Percentiles rank a stretch among this genome's conserved stretches.
These are phyloP conservation scores for Emydocephalus ijimae DNA, from an alignment of 2,113 vertebrate species.

Conservation along the genomic window DNA sequence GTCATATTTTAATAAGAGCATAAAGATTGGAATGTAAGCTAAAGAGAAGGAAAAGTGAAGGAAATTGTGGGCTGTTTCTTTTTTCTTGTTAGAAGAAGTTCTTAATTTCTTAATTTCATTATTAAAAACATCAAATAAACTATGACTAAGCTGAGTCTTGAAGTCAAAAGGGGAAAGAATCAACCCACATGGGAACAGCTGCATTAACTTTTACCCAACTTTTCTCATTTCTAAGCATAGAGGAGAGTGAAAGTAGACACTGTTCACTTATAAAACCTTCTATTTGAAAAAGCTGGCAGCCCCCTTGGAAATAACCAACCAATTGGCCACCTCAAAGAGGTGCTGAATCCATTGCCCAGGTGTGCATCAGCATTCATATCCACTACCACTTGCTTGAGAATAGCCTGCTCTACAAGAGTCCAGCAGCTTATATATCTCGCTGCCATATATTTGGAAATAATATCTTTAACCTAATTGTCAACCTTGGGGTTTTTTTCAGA, in stretches of 20 bases:
- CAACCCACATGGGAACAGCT: slow-evolving; percentile 45
- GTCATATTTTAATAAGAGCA: not conserved
- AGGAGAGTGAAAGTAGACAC: slow-evolving; percentile 19
- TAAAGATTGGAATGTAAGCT: slow-evolving; percentile 13
- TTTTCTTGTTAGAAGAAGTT: slow-evolving; percentile 30
- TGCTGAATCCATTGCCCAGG: not conserved
- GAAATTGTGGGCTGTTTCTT: not conserved
- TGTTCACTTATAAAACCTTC: not conserved
- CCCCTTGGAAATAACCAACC: not conserved
- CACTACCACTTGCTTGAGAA: not conserved
- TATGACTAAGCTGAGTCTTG: slow-evolving; percentile 51
- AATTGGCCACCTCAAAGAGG: not conserved
- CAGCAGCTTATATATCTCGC: not conserved
- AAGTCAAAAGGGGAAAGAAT: slow-evolving; percentile 33
- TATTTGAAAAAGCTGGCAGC: slow-evolving; percentile 27
- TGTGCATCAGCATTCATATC: not conserved
- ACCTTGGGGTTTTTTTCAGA: not conserved
- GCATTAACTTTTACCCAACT: slow-evolving; percentile 55
- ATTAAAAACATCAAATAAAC: slow-evolving; percentile 38
- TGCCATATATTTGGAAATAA: not conserved
- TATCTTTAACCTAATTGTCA: not conserved
- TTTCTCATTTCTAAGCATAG: not conserved
- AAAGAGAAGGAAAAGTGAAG: not conserved
- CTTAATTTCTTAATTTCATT: slow-evolving; percentile 42
- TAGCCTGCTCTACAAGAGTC: not conserved